Conservation (phyloP, 2,888 invertebrate genomes). For the Synergus umbraculus region DNA sequence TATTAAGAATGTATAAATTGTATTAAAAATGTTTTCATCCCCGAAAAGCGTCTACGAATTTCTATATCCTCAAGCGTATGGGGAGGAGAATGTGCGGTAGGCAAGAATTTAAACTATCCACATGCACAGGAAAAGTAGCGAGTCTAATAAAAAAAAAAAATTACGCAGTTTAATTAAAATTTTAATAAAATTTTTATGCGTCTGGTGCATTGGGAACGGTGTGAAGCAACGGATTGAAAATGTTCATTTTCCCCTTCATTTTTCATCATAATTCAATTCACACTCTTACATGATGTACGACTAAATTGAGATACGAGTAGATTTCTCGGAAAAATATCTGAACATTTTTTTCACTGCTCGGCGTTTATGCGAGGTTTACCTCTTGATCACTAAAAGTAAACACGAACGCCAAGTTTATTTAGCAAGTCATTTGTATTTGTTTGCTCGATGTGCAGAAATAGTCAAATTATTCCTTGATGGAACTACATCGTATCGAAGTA, state of each 20-base stretch:
- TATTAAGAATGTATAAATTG: too few species aligned
- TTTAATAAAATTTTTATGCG: conserved; percentile 42
- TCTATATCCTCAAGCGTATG: conserved; percentile 33
- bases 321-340: conserved; percentile 21
- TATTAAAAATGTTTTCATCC: neutral
- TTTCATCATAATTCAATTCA: conserved; percentile 40
- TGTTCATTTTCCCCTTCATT: conserved; percentile 36
- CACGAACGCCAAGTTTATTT: conserved; percentile 23
- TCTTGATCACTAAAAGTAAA: conserved; percentile 9
- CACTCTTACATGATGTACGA: conserved; percentile 26
- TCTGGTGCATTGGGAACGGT: conserved; percentile 28
- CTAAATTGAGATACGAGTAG: neutral
- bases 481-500: neutral
- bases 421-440: conserved; percentile 24
- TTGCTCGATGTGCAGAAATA: neutral
- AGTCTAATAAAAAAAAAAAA: conserved; percentile 15
- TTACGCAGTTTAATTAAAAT: conserved; percentile 38
- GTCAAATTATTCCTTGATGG: conserved; percentile 8
- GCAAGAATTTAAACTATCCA: conserved; percentile 31
- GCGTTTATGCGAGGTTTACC: neutral
- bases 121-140: conserved; percentile 30
- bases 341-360: conserved; percentile 15
- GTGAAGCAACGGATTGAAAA: conserved; percentile 39
- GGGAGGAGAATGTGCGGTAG: conserved; percentile 33
- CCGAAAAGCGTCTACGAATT: conserved; percentile 5